Evolutionary conservation across 2,797 vertebrate genomes (phyloP), one percentile per base, ranked within the genome.

Genomic region (Callimico goeldii): DNA sequence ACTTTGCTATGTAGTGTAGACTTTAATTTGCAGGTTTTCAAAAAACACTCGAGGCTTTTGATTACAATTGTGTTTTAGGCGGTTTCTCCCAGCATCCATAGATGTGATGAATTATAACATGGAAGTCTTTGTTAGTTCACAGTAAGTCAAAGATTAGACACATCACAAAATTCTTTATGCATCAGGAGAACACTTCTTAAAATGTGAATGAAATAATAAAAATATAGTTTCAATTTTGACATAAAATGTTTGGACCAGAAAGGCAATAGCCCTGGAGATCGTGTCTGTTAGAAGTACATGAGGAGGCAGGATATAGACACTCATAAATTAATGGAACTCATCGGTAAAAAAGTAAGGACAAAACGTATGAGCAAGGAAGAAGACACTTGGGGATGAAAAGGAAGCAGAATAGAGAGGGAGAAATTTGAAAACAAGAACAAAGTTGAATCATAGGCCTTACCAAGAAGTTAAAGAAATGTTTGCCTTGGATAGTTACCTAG

Each of bases 171-270:
- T 87, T 24, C 50, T 88, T 84, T 76, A 61, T 91, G 33, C 26
- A 81, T 26, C 39, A 76, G 81, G 41, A 92, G 43, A 90, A 84
- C 57, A 46, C 79, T 77, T 95, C 82, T 77, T 12, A 57, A 88
- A 94, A 50, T 88, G 77, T 88, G 52, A 94, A 57, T 93, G 43
- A 91, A 95, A 92, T 75, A 83, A 81, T 84, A 76, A 70, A 86
- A 87, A 36, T 87, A 80, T 52, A 83, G 64, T 82, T 83, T 93
- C 20, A 52, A 8, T 97, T 92, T 79, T 83, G 61, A 85, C 10
- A 48, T 70, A 43, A 90, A 96, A 86, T 41, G 33, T 75, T 91
- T 92, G 77, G 5, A 73, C 24, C 52, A 58, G 73, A 89, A 73
- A 88, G 36, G 24, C 52, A 79, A 2, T 39, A 13, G n/a, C 19